A percentile compares a stretch with the other conserved stretches of the same genome.
Evolutionary conservation across 2,113 vertebrate genomes (phyloP).

Genomic region (Channa maculata): DNA sequence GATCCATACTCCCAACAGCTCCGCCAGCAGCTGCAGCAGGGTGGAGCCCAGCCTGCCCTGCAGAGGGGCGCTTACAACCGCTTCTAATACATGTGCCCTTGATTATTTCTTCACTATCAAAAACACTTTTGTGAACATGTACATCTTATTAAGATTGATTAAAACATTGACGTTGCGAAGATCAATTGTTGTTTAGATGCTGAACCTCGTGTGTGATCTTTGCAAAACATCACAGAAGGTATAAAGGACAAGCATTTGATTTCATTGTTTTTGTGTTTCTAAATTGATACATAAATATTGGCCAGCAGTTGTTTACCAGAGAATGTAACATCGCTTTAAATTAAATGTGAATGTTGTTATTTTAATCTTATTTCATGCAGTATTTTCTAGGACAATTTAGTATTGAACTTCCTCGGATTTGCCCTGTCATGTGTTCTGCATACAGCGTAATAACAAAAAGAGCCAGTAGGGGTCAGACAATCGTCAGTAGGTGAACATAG

Average conservation of each 20-base stretch:
- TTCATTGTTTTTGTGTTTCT: background rate
- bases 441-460: constrained; percentile 13
- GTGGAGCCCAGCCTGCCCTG: constrained; percentile 60
- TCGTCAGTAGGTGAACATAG: constrained; percentile 14
- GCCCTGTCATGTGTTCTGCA: background rate
- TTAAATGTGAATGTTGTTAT: constrained; percentile 4
- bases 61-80: constrained; percentile 72
- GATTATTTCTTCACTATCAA: background rate
- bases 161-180: constrained; percentile 31
- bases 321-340: background rate
- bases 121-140: constrained; percentile 23
- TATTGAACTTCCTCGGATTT: constrained; percentile 42
- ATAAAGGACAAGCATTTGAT: background rate
- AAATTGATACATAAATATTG: too few relatives aligned
- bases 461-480: constrained; percentile 54
- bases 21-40: constrained; percentile 87
- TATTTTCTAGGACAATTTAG: constrained; percentile 9
- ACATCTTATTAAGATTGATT: constrained; percentile 55
- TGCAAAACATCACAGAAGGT: background rate
- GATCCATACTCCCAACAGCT: constrained; percentile 95
- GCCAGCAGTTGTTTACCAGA: background rate
- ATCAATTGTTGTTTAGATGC: constrained; percentile 6
- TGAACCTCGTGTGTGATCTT: background rate
- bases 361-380: constrained; percentile 3
- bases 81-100: constrained; percentile 51